These are phyloP conservation scores for Drosophila lutescens DNA, from an alignment of 2,888 invertebrate species.

Conservation along the genomic window DNA sequence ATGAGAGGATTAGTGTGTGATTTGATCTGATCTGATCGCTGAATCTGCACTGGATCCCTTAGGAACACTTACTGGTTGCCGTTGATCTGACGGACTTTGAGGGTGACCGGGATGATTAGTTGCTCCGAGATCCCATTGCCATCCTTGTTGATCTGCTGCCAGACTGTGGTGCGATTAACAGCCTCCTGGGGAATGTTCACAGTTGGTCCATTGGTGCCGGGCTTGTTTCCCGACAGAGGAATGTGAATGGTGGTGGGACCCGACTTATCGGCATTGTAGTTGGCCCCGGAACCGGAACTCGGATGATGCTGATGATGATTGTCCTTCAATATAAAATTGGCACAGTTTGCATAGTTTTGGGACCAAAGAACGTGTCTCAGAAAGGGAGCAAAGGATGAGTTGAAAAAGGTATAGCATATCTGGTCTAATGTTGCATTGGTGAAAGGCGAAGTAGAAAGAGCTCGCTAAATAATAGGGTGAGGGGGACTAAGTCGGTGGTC, in stretches of 20 bases:
- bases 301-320: slow-evolving; percentile 78
- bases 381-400: slow-evolving; percentile 9
- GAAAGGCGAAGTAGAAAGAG: slow-evolving; percentile 19
- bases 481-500: slow-evolving; percentile 6
- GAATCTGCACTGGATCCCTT: not conserved
- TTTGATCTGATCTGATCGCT: slow-evolving; percentile 4
- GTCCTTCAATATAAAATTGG: slow-evolving; percentile 79
- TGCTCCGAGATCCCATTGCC: slow-evolving; percentile 82
- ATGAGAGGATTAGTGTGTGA: slow-evolving; percentile 17
- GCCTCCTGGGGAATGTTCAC: slow-evolving; percentile 90
- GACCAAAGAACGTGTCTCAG: slow-evolving; percentile 29
- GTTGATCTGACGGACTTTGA: slow-evolving; percentile 83
- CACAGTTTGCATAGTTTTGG: slow-evolving; percentile 28
- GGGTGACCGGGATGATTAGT: slow-evolving; percentile 81
- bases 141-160: slow-evolving; percentile 94
- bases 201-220: slow-evolving; percentile 91
- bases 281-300: slow-evolving; percentile 82
- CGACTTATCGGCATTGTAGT: slow-evolving; percentile 76
- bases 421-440: slow-evolving; percentile 22
- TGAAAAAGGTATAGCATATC: slow-evolving; percentile 28
- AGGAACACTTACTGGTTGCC: slow-evolving; percentile 83
- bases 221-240: slow-evolving; percentile 87
- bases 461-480: slow-evolving; percentile 21
- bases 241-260: slow-evolving; percentile 85
- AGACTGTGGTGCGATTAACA: slow-evolving; percentile 95